A percentile compares a stretch with the other conserved stretches of the same genome.
Conservation (phyloP, 2,113 vertebrate species). For the Salvator merianae region DNA sequence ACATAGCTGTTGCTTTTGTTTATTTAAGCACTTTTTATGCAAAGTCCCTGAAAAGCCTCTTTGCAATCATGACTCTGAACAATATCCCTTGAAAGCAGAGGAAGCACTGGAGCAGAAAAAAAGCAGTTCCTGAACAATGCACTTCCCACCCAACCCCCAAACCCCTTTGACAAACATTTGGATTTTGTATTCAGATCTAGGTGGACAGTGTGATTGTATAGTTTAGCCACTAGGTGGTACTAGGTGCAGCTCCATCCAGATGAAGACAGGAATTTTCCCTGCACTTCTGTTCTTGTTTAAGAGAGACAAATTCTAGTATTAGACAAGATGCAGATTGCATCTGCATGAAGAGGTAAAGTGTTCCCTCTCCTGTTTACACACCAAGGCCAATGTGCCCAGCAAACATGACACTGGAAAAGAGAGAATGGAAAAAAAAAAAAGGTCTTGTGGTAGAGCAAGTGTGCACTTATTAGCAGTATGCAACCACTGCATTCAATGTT, state of each 20-base stretch:
- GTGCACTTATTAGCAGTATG: no score
- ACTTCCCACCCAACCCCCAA: background rate
- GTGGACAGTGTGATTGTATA: background rate
- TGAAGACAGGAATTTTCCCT: background rate
- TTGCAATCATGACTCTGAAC: conserved; percentile 9
- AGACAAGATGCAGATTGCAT: no score
- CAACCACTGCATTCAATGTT: no score
- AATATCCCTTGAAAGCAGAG: background rate
- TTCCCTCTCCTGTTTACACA: no score
- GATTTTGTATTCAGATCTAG: background rate
- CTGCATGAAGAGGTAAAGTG: no score
- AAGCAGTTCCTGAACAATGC: background rate
- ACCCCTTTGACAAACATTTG: background rate
- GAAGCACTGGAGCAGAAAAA: background rate
- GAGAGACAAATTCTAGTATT: background rate
- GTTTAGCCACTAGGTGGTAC: background rate
- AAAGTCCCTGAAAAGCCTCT: conserved; percentile 10
- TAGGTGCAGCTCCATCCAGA: background rate
- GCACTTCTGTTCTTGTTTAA: background rate
- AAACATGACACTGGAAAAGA: no score
- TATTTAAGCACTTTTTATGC: conserved; percentile 27
- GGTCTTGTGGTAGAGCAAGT: no score
- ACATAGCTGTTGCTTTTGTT: conserved; percentile 24
- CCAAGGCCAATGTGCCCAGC: no score
- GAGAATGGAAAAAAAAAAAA: no score